Base-by-base conservation (phyloP, 2,113 vertebrate genomes). In the Capreolus pygargus region DNA sequence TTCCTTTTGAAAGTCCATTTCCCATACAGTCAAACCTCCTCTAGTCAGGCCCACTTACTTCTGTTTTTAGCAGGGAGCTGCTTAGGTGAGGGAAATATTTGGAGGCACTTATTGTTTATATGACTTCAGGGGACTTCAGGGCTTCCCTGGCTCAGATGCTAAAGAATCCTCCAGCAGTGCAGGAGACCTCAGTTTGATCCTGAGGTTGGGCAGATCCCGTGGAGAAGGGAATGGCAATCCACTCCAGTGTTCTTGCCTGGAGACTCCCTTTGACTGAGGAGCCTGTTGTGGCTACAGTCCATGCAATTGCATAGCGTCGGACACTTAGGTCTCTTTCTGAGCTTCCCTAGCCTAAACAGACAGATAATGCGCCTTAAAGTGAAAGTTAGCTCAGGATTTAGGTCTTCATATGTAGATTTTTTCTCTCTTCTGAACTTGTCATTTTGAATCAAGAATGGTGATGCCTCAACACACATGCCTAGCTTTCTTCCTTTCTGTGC, bases 1-100 rank as follows among this genome's bases (percentile, higher is more conserved):
- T 96, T 43, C 60, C 86, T 95, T 74, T 93, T 93, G 52, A 83
- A 97, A 93, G 79, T 76, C 95, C 89, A 92, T 97, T 98, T 97
- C 96, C 57, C 74, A 54, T 64, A 87, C 89, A 93, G 81, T 95
- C 93, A 84, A 30, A 86, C 54, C 88, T 91, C 54, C 93, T 91
- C 19, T 3, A 58, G 89, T 85, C 86, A 89, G 84, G 39, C 50
- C 81, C 58, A 70, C 54, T 86, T 58, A 70, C 86, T 97, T 95
- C 91, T 89, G 86, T 96, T 39, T 97, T 91, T 89, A 97, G 55
- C 82, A 33, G 25, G n/a, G 55, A 95, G 50, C 76, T 86, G n/a
- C 90, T 47, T 25, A 89, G 60, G 36, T 23, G 4, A 86, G 86
- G 82, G 57, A 86, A 92, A 43, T 94, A 67, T 83, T 70, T 94